These are phyloP conservation scores for Muntiacus reevesi DNA, from an alignment of 2,113 vertebrate species.

Conservation along the genomic window DNA sequence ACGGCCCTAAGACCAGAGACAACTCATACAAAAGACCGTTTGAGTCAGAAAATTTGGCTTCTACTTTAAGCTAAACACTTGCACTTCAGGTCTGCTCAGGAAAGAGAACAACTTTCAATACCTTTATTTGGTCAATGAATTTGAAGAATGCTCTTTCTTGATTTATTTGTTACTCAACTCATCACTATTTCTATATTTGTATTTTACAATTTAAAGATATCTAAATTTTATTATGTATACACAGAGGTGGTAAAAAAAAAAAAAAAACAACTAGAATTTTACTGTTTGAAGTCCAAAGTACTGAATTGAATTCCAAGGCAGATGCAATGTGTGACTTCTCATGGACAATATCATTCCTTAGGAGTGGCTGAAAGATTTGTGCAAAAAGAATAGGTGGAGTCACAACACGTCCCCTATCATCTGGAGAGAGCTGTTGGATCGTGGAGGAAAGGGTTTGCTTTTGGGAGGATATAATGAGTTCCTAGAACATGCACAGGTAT, in stretches of 20 bases:
- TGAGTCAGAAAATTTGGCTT: background rate
- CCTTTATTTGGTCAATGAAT: background rate
- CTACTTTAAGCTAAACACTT: background rate
- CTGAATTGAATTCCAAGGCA: background rate
- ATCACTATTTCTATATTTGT: background rate
- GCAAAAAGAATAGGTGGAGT: constrained; percentile 87
- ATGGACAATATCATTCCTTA: constrained; percentile 65
- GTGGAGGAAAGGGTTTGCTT: constrained; percentile 89
- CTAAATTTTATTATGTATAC: background rate
- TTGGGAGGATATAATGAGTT: constrained; percentile 93
- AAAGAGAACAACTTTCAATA: background rate
- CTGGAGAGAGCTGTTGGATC: constrained; percentile 93
- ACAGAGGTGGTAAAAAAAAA: background rate
- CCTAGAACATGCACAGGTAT: constrained; percentile 91
- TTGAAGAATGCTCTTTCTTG: background rate
- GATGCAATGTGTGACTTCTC: constrained; percentile 23
- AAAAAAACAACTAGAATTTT: background rate
- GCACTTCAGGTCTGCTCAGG: background rate
- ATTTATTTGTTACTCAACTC: background rate
- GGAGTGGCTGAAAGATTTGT: constrained; percentile 88
- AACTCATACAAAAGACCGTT: background rate
- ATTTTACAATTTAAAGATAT: background rate
- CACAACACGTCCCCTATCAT: constrained; percentile 88
- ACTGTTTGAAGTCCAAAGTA: background rate
- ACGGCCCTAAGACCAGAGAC: background rate